A percentile compares a stretch with the other conserved stretches of the same genome.
Conservation (phyloP, 2,888 invertebrate species). For the Branchipolynoe longqiensis region DNA sequence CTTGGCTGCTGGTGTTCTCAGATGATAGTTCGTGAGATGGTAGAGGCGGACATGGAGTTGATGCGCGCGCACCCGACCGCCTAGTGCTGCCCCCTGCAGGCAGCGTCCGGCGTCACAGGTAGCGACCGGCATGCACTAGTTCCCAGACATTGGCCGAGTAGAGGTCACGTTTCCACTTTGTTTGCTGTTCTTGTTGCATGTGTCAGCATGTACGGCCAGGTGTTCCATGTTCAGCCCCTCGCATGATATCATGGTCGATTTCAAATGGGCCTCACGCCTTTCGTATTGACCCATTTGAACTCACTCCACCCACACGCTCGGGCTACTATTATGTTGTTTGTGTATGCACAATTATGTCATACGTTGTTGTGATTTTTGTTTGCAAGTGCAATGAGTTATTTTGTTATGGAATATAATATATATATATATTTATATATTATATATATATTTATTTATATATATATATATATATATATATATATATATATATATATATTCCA, state of each 20-base stretch:
- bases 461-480: too few species aligned
- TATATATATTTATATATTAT: too few species aligned
- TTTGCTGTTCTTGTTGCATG: background rate
- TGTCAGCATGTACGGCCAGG: background rate
- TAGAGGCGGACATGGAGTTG: constrained; percentile 92
- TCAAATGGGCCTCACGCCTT: background rate
- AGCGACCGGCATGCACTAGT: too few species aligned
- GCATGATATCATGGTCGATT: background rate
- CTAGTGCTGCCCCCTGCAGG: constrained; percentile 79
- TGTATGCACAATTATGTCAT: too few species aligned
- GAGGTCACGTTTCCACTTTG: background rate
- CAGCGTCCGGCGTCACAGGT: too few species aligned
- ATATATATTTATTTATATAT: too few species aligned
- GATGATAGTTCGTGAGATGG: constrained; percentile 95
- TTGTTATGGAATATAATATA: too few species aligned
- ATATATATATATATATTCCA: too few species aligned
- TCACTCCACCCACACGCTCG: too few species aligned
- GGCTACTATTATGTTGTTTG: too few species aligned
- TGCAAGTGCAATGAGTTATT: too few species aligned
- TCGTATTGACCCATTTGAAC: background rate
- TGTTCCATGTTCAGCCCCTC: background rate
- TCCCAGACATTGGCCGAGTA: background rate
- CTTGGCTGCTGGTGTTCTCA: constrained; percentile 82
- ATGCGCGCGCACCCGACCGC: constrained; percentile 96
- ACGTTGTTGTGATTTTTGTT: too few species aligned